These are phyloP conservation scores for Crepidodera aurea DNA, from an alignment of 2,888 invertebrate genomes.

Conservation along the genomic window DNA sequence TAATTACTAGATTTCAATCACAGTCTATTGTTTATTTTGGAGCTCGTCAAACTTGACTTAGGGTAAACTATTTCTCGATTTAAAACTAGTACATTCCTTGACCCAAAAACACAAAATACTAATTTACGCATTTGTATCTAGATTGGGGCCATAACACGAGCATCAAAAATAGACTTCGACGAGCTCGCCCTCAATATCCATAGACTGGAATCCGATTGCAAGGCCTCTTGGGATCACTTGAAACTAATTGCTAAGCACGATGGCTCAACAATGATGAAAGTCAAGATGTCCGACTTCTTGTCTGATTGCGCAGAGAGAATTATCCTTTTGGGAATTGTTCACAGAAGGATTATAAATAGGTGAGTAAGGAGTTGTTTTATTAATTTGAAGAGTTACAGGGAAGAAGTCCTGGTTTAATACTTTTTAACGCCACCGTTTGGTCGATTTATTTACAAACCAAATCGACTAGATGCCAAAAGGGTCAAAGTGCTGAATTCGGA, in stretches of 20 bases:
- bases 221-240: slow-evolving; percentile 95
- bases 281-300: slow-evolving; percentile 94
- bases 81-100: not conserved
- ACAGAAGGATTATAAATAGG: slow-evolving; percentile 91
- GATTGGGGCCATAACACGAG: slow-evolving; percentile 89
- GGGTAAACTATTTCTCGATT: too few relatives aligned
- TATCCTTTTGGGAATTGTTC: slow-evolving; percentile 90
- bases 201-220: slow-evolving; percentile 94
- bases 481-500: too few relatives aligned
- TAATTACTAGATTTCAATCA: too few relatives aligned
- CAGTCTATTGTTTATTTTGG: too few relatives aligned
- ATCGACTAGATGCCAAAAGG: too few relatives aligned
- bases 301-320: slow-evolving; percentile 97
- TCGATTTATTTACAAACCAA: too few relatives aligned
- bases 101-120: not conserved
- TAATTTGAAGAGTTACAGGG: too few relatives aligned
- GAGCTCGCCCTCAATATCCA: slow-evolving; percentile 85
- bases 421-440: too few relatives aligned
- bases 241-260: slow-evolving; percentile 96
- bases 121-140: slow-evolving; percentile 53
- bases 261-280: slow-evolving; percentile 85
- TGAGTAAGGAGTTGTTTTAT: too few relatives aligned
- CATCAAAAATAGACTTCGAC: slow-evolving; percentile 95
- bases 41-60: too few relatives aligned
- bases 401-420: slow-evolving; percentile 1